phyloP scores from a whole-genome alignment of 2,888 invertebrate species.

The Oligia fasciuncula region DNA sequence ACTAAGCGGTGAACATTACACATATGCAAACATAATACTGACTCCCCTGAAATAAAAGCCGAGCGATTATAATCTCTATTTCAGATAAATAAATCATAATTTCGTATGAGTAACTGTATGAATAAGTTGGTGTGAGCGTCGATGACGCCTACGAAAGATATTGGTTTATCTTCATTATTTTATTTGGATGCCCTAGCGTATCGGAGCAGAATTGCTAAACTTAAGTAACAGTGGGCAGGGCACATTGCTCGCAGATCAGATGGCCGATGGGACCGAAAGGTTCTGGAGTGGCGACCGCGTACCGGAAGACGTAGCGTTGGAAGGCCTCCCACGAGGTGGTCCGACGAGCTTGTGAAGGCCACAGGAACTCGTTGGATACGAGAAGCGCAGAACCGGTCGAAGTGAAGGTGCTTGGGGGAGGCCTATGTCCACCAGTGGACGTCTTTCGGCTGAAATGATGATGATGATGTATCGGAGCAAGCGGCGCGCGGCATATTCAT shows the following conservation, averaged over 20 bases:
- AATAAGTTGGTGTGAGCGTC: constrained; percentile 55
- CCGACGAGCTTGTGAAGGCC: too few species aligned
- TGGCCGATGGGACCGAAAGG: too few species aligned
- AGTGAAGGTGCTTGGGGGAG: too few species aligned
- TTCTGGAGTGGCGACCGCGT: too few species aligned
- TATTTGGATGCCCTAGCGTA: constrained; percentile 53
- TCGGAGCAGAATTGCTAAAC: background rate
- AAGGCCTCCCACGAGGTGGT: too few species aligned
- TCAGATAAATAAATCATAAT: constrained; percentile 41
- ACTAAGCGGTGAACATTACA: constrained; percentile 80
- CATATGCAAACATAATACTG: constrained; percentile 62
- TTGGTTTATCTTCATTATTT: constrained; percentile 73
- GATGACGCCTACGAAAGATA: constrained; percentile 70
- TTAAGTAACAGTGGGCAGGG: too few species aligned
- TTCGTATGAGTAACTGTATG: constrained; percentile 19
- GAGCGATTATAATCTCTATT: constrained; percentile 57
- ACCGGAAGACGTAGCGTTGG: too few species aligned
- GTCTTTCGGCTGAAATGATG: too few species aligned
- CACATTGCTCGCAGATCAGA: too few species aligned
- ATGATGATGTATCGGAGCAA: background rate
- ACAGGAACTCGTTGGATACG: too few species aligned
- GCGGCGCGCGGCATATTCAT: constrained; percentile 29
- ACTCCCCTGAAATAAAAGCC: constrained; percentile 52
- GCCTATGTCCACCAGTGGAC: too few species aligned
- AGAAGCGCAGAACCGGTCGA: too few species aligned